Base-by-base conservation (phyloP, 64 coral and sea anemone genomes). In the Porites australiensis region DNA sequence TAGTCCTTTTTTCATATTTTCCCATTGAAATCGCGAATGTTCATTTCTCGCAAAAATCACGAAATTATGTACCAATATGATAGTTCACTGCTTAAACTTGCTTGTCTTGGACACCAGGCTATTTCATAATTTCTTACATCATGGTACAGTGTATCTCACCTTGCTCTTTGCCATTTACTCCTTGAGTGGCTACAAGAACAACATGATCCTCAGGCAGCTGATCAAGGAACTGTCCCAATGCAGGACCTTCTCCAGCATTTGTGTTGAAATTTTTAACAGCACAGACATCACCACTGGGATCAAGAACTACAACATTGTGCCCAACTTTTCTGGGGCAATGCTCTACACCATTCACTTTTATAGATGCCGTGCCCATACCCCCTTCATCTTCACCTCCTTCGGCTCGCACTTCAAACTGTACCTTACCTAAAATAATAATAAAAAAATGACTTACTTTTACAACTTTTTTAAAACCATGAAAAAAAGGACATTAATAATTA, bases 341-440 rank as follows among this genome's bases (percentile, higher is more conserved):
- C 50, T 99, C 98, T 4, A 94, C 90, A 18, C 98, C 98, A 57
- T 99, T 99, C 6, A 99, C 91, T 73, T 87, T 89, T 49, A 99
- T 99, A 1, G 94, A 96, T 7, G 98, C 88, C 18, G 82, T 55
- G 5, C 97, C 97, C 82, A 98, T 95, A 2, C 97, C 97, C 18
- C 97, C 97, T 77, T 96, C 94, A 50, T 98, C 97, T 69, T 98
- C 97, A 74, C 98, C 98, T 13, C 98, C 98, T 11, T 93, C 94
- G 10, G 85, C 94, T 77, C 98, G 98, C 44, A 99, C 81, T 13
- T 95, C 98, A 91, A 96, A 96, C 58, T 99, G 98, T 18, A 99
- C 76, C 83, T 96, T 99, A 3, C 98, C 98, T 99, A 63, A 11
- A 22, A 83, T 10, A 12, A 13, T 13, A 9, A 22, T 46, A 76